Evolutionary conservation across 1,140 invertebrate genomes (phyloP).

Genomic region (Zaprionus davidi): DNA sequence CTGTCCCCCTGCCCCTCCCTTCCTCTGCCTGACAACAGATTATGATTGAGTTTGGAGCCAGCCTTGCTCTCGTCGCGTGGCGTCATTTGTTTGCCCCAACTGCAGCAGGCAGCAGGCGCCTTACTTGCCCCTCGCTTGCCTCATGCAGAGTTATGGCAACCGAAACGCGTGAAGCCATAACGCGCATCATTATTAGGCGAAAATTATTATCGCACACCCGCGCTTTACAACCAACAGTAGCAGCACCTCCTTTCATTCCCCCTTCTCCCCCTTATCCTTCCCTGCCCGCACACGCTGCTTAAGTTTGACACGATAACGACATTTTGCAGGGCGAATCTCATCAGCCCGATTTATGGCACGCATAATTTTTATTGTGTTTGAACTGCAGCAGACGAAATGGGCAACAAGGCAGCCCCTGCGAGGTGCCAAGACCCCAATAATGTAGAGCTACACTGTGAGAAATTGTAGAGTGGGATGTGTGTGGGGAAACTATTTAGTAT

Average conservation of each 20-base stretch:
- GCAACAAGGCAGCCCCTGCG: conserved; percentile 34
- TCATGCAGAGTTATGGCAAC: conserved; percentile 75
- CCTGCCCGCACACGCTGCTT: conserved; percentile 28
- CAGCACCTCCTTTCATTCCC: background rate
- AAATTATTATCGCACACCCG: conserved; percentile 76
- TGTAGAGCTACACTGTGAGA: conserved; percentile 19
- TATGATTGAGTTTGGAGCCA: conserved; percentile 73
- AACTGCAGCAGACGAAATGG: conserved; percentile 69
- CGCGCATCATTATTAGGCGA: conserved; percentile 82
- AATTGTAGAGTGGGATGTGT: background rate
- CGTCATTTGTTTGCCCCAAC: conserved; percentile 41
- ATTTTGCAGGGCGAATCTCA: conserved; percentile 68
- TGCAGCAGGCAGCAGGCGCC: conserved; percentile 31
- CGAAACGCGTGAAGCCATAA: conserved; percentile 69
- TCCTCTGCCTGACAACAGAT: conserved; percentile 66
- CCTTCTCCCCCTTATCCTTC: background rate
- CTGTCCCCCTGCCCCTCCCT: background rate
- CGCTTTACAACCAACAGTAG: conserved; percentile 49
- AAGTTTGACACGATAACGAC: conserved; percentile 76
- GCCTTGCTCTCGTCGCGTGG: conserved; percentile 16
- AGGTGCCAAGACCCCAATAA: conserved; percentile 52
- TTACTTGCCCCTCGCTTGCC: conserved; percentile 7
- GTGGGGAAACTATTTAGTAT: background rate
- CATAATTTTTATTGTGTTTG: conserved; percentile 83
- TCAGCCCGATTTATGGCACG: conserved; percentile 80